Base-by-base conservation (phyloP, 2,888 invertebrate species). In the Phengaris arion region DNA sequence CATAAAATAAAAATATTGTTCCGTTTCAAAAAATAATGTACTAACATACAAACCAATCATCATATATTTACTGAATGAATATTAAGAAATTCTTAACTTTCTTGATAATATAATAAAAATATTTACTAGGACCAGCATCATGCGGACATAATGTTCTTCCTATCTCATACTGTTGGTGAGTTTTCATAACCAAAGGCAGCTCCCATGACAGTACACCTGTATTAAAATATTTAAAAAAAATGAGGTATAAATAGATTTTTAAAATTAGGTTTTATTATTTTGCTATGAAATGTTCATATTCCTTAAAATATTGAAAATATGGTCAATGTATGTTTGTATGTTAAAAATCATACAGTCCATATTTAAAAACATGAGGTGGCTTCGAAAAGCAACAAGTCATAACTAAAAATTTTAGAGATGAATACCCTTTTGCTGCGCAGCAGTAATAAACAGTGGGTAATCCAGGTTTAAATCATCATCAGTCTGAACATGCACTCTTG, bases 131-230 rank as follows among this genome's bases (percentile, higher is more conserved):
- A 2, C 94, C 94, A 51, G 94, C 92, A 79, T 94, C 94, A 68
- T 94, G 92, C n/a, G 95, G 94, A 84, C 96, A 95, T 48, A 96
- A 85, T 0, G 95, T 96, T 69, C 96, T 90, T 75, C 94, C 94
- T 81, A 94, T 94, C 68, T 91, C 87, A 8, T 86, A 84, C 0
- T 90, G 81, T 3, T 85, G 90, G 0, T 94, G 89, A 9, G 91
- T 82, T 0, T 90, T 87, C 54, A 88, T 92, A 2, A 94, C 84
- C 12, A 96, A 86, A 0, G 97, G 97, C 15, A 97, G 90, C 85
- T 96, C 95, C 97, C 97, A 97, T 0, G 97, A 97, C 0, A 96
- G 86, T 35, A 97, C 95, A 69, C 96, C 96, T 93, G 78, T 0
- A 76, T 35, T 35, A 35, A 35, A 35, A 35, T 35, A 35, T 35